Conservation (phyloP, 2,888 invertebrate genomes). For the Syritta pipiens region DNA sequence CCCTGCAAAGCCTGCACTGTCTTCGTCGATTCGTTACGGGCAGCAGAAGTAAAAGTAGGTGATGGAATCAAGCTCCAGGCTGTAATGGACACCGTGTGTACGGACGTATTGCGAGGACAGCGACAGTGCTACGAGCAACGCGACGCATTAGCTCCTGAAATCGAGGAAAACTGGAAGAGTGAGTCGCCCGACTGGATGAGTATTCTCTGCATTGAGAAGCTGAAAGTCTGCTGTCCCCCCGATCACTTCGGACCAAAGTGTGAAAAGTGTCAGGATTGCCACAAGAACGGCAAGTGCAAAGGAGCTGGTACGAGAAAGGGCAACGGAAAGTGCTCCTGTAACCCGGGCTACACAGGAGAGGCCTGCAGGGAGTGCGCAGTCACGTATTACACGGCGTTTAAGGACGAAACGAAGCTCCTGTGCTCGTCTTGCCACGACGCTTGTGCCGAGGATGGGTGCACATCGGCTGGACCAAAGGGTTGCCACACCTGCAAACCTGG, state of each 20-base stretch:
- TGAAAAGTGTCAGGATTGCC: conserved; percentile 90
- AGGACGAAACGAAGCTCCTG: conserved; percentile 86
- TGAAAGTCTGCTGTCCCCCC: conserved; percentile 90
- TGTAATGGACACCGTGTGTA: conserved; percentile 92
- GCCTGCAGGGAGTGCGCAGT: conserved; percentile 88
- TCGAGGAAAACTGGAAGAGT: conserved; percentile 87
- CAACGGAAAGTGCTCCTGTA: conserved; percentile 93
- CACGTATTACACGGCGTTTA: conserved; percentile 87
- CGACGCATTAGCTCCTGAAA: conserved; percentile 88
- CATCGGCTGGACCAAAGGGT: conserved; percentile 86
- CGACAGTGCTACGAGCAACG: conserved; percentile 91
- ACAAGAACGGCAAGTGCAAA: conserved; percentile 85
- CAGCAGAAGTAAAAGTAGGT: conserved; percentile 89
- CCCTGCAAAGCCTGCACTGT: conserved; percentile 89
- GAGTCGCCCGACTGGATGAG: conserved; percentile 82
- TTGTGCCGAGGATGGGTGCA: conserved; percentile 87
- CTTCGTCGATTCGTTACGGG: conserved; percentile 85
- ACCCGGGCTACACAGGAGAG: conserved; percentile 89
- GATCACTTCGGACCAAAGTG: conserved; percentile 92
- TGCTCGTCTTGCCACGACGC: conserved; percentile 90
- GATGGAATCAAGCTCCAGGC: conserved; percentile 92
- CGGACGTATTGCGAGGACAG: conserved; percentile 85
- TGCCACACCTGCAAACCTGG: conserved; percentile 84
- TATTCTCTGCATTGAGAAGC: conserved; percentile 89
- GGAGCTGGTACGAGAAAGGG: conserved; percentile 96